Conservation (phyloP, 2,888 invertebrate species). For the Apamea crenata region DNA sequence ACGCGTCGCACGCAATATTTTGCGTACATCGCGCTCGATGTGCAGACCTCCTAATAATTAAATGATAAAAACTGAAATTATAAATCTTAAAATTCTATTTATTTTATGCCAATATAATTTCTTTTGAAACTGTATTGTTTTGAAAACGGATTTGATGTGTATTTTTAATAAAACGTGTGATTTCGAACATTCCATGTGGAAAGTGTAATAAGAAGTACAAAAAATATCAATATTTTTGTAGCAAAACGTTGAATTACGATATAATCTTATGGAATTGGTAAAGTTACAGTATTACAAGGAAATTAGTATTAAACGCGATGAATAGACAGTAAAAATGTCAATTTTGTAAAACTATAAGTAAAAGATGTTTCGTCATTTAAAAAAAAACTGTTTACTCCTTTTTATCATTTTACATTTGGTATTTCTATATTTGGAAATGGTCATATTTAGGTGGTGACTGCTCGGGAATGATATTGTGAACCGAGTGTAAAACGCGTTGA, state of each 20-base stretch:
- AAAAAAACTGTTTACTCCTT: conserved; percentile 79
- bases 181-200: conserved; percentile 88
- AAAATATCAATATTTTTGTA: conserved; percentile 89
- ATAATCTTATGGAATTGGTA: conserved; percentile 83
- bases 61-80: conserved; percentile 68
- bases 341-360: conserved; percentile 77
- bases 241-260: conserved; percentile 79
- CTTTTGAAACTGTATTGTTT: conserved; percentile 76
- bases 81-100: conserved; percentile 82
- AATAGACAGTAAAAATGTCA: conserved; percentile 75
- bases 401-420: conserved; percentile 85
- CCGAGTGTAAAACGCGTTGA: conserved; percentile 70
- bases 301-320: conserved; percentile 80
- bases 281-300: conserved; percentile 86
- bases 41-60: conserved; percentile 70
- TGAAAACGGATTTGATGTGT: conserved; percentile 80
- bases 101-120: conserved; percentile 81
- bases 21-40: conserved; percentile 33
- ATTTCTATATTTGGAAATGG: conserved; percentile 81
- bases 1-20: conserved; percentile 11
- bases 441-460: conserved; percentile 77
- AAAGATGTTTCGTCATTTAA: conserved; percentile 73
- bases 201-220: conserved; percentile 89
- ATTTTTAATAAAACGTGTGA: conserved; percentile 85
- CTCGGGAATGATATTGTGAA: conserved; percentile 72